phyloP scores from a whole-genome alignment of 2,888 invertebrate species.

The Pachycephus smyrnensis region DNA sequence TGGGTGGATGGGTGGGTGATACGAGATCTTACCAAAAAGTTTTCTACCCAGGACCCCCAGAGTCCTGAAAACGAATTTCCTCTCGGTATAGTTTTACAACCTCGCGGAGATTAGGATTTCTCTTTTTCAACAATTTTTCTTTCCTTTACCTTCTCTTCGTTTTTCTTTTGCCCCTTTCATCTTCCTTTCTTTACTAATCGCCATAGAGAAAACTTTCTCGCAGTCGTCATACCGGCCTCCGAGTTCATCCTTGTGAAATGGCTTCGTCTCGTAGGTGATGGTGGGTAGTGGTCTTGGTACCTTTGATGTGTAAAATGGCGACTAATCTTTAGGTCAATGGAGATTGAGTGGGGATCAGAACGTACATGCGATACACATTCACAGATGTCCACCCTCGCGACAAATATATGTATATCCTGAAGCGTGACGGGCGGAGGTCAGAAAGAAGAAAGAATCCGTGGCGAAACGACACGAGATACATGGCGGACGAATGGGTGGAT shows the following conservation, averaged over 20 bases:
- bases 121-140: not conserved
- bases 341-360: not conserved
- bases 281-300: not conserved
- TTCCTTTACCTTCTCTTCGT: not conserved
- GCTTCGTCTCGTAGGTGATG: not conserved
- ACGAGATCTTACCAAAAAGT: not conserved
- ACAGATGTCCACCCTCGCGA: not conserved
- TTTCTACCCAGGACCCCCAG: not conserved
- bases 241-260: not conserved
- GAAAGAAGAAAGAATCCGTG: not conserved
- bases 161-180: not conserved
- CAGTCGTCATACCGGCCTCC: not conserved
- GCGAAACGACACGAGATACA: not conserved
- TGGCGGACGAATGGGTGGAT: not conserved
- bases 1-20: not conserved
- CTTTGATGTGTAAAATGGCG: not conserved
- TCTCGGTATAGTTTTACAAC: conserved; percentile 26
- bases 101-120: conserved; percentile 17
- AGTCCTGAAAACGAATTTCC: not conserved
- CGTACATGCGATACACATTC: not conserved
- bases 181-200: not conserved
- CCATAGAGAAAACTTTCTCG: not conserved
- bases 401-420: not conserved
- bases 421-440: not conserved
- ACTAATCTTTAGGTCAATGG: not conserved